Percentiles rank a stretch among this genome's conserved stretches.
These are phyloP conservation scores for Papilio dardanus DNA, from an alignment of 1,140 invertebrate genomes.

Conservation along the genomic window DNA sequence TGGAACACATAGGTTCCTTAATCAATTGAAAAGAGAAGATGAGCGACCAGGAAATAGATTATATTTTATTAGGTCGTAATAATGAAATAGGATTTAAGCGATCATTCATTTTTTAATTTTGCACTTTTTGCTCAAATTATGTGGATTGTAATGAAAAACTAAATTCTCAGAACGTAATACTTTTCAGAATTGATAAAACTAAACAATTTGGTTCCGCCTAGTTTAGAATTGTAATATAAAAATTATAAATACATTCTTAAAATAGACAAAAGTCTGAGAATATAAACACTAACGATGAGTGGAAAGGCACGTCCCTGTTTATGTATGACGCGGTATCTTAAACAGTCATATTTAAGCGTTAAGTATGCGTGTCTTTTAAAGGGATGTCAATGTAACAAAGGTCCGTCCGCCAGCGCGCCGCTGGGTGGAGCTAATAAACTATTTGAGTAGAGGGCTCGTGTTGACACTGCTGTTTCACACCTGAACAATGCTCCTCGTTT, in stretches of 20 bases:
- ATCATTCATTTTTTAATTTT: background rate
- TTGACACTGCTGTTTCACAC: slow-evolving; percentile 82
- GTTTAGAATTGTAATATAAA: background rate
- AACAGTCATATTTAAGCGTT: slow-evolving; percentile 64
- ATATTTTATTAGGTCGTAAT: background rate
- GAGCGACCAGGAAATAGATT: slow-evolving; percentile 1
- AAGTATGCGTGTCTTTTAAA: slow-evolving; percentile 72
- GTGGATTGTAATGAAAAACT: background rate
- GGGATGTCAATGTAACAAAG: slow-evolving; percentile 75
- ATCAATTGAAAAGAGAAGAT: background rate
- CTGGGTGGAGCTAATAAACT: slow-evolving; percentile 80
- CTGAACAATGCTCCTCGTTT: slow-evolving; percentile 81
- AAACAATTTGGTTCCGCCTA: background rate
- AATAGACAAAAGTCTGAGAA: slow-evolving; percentile 39
- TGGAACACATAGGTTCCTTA: slow-evolving; percentile 37
- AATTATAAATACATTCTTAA: slow-evolving; percentile 36
- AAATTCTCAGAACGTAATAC: background rate
- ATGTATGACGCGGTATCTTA: slow-evolving; percentile 54
- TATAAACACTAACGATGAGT: slow-evolving; percentile 32
- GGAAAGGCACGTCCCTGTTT: slow-evolving; percentile 39
- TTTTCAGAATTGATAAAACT: background rate
- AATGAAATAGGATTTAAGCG: background rate
- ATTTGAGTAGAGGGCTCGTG: slow-evolving; percentile 78
- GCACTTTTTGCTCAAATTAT: background rate
- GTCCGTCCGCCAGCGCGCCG: slow-evolving; percentile 68